Evolutionary conservation across 2,888 invertebrate species (phyloP).

Genomic region (Ametastegia equiseti): DNA sequence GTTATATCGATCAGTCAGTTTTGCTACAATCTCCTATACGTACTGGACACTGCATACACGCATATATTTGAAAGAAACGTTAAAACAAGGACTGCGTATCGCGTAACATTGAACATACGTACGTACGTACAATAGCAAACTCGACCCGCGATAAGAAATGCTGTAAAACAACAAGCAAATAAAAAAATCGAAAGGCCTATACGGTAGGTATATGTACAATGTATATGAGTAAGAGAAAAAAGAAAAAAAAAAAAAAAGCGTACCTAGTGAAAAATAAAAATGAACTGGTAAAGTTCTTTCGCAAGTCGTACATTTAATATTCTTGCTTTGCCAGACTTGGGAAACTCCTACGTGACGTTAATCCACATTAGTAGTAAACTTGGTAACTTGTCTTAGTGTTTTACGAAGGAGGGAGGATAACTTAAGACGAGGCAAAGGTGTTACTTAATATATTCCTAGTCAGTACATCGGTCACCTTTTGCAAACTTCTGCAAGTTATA

Average conservation of each 20-base stretch:
- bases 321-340: slow-evolving; percentile 24
- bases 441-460: slow-evolving; percentile 23
- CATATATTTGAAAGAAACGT: neutral
- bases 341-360: slow-evolving; percentile 18
- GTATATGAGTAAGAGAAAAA: neutral
- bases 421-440: neutral
- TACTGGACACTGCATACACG: too few species aligned
- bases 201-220: neutral
- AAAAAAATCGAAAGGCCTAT: neutral
- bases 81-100: slow-evolving; percentile 6
- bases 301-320: slow-evolving; percentile 35
- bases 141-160: slow-evolving; percentile 32
- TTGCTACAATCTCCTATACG: neutral
- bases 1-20: slow-evolving; percentile 5
- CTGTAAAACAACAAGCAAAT: neutral
- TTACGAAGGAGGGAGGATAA: slow-evolving; percentile 23
- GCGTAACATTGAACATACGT: slow-evolving; percentile 23
- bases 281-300: slow-evolving; percentile 17
- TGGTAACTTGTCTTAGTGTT: slow-evolving; percentile 28
- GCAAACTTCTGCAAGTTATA: neutral
- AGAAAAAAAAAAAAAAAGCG: neutral
- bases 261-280: neutral
- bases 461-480: slow-evolving; percentile 21
- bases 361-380: slow-evolving; percentile 33
- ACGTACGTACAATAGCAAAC: neutral